phyloP scores from a whole-genome alignment of 2,113 vertebrate species.

The Tyrannus savana region DNA sequence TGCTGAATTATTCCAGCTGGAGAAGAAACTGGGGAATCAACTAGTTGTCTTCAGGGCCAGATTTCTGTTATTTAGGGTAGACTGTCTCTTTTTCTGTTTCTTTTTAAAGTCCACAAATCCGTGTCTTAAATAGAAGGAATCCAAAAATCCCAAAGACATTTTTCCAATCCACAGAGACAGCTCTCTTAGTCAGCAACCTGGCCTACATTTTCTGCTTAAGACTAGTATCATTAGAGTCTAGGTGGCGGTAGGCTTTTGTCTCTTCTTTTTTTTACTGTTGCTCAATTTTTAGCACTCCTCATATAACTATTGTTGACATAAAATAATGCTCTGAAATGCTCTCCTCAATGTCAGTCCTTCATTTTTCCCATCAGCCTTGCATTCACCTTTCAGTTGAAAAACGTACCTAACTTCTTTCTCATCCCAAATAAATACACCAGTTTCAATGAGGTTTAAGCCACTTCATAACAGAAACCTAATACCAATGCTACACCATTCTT shows the following conservation, averaged over 20 bases:
- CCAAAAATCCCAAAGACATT: neutral
- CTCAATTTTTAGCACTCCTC: neutral
- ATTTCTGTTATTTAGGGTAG: neutral
- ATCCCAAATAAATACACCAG: neutral
- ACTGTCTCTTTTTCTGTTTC: neutral
- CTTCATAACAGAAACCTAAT: neutral
- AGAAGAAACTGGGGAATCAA: neutral
- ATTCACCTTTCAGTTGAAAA: neutral
- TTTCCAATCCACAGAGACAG: neutral
- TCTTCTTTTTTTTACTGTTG: neutral
- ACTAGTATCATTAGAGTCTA: neutral
- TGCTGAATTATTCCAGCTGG: neutral
- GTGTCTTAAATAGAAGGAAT: neutral
- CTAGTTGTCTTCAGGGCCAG: neutral
- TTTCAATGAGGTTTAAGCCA: neutral
- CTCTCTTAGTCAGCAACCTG: neutral
- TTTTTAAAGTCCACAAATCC: neutral
- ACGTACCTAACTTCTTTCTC: neutral
- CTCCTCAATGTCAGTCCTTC: neutral
- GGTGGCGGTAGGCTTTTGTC: neutral
- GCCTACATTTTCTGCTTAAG: neutral
- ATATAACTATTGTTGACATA: neutral
- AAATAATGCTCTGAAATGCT: neutral
- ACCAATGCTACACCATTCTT: neutral
- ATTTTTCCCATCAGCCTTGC: neutral